Evolutionary conservation across 1,140 invertebrate genomes (phyloP), one percentile per base, ranked within the genome.

Genomic region (Eriosoma lanigerum): DNA sequence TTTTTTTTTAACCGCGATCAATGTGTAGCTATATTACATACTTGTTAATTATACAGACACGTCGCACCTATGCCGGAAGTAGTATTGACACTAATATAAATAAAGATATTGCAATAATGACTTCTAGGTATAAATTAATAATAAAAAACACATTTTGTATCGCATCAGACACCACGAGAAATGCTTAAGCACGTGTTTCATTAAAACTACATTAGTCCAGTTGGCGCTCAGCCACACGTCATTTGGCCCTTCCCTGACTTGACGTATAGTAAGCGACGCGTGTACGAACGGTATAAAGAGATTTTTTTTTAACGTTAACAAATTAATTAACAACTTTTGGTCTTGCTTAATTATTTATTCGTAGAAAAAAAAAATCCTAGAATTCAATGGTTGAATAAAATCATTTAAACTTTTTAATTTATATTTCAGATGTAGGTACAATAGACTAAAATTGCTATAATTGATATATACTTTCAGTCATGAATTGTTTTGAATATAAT

Each of bases 131-230:
- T 38, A 29, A 29, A 72, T 72, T 29, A 52, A 72, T 52, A 72
- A 52, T 72, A 32, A 72, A 29, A 52, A 72, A 29, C 44, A 50
- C 48, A 19, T 72, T 50, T 72, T 29, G 17, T 72, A 24, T 6
- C 24, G 48, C 46, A 24, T n/a, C 24, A 29, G 44, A 48, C 21
- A 12, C 21, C 21, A 68, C 66, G 26, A 26, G 19, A 70, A 64
- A 21, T 19, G 10, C 26, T 19, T 21, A 26, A 78, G 26, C 56
- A 78, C 75, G 54, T 46, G 75, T 62, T 78, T 78, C 75, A 78
- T 78, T 78, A 62, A 78, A 58, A 78, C 75, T 78, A 58, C 73
- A 76, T 76, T 76, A 76, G 73, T 78, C 56, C 56, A 76, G 21
- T 78, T 78, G 75, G 75, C 75, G 38, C 3, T 62, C 32, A 58